A percentile compares a stretch with the other conserved stretches of the same genome.
These are phyloP conservation scores for Dione juno DNA, from an alignment of 2,888 invertebrate genomes.

Conservation along the genomic window DNA sequence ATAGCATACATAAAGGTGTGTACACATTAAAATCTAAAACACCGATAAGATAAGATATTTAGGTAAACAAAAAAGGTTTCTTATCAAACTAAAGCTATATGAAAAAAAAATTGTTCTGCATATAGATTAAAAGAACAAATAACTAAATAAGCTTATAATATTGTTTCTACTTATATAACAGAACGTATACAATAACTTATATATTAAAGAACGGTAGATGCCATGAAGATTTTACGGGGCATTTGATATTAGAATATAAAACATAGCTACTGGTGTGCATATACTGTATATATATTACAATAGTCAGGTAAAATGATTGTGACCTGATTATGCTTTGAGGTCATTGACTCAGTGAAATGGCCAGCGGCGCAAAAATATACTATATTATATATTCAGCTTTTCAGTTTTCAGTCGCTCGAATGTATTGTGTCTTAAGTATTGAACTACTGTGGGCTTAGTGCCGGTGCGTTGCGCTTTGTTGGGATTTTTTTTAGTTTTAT, in stretches of 20 bases:
- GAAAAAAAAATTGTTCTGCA: no score
- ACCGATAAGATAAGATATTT: no score
- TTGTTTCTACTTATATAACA: no score
- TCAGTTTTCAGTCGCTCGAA: constrained; percentile 1
- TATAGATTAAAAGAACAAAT: no score
- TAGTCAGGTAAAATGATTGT: constrained; percentile 13
- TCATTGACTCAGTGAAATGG: constrained; percentile 3
- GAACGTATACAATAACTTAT: no score
- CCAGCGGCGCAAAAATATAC: not conserved
- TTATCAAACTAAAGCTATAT: no score
- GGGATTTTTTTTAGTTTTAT: not conserved
- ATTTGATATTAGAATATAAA: not conserved
- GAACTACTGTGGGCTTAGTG: not conserved
- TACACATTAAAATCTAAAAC: no score
- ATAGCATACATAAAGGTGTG: no score
- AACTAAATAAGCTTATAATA: no score
- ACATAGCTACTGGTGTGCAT: not conserved
- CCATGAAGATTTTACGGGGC: not conserved
- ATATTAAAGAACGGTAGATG: no score
- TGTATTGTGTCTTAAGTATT: not conserved
- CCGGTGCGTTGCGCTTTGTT: not conserved
- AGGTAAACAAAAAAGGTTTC: no score
- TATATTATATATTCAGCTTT: not conserved
- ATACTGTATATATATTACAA: constrained; percentile 2
- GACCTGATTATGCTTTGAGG: constrained; percentile 14